Base-by-base conservation (phyloP, 2,888 invertebrate genomes). In the Escarpia spicata region DNA sequence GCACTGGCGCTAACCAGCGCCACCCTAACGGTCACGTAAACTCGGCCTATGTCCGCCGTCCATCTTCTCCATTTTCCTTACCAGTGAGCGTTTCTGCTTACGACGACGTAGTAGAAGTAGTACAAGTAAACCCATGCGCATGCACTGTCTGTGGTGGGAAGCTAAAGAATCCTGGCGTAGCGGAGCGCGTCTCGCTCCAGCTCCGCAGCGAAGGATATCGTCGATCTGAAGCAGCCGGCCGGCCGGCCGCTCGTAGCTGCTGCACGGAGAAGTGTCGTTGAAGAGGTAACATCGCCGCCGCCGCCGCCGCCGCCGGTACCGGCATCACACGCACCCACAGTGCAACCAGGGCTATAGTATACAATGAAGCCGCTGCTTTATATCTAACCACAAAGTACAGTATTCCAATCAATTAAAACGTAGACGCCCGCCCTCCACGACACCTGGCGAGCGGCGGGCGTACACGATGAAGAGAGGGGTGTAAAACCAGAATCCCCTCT, bases 91-190 rank as follows among this genome's bases (percentile, higher is more conserved):
- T 91, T 91, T 91, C 43, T 43, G 75, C 75, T 75, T 75, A 75
- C 75, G 75, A 75, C 75, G 75, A 19, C 15, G 75, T 75, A 75
- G 75, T 44, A 91, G 19, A 6, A 91, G 91, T 90, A 37, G 37
- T 91, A 91, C 43, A 44, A 91, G 43, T 91, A 91, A 43, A 44
- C 43, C 43, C 91, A 91, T 91, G 44, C 44, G 91, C 91, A 37
- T 43, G 43, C 91, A n/a, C 19, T 91, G 26, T 91, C 75, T 75
- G 75, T 19, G 75, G 75, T 75, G 75, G 75, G 75, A 75, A 26
- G 75, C 75, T 75, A 75, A n/a, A 75, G 75, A 75, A 26, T n/a
- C 75, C 19, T 6, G 19, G 26, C 75, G 75, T 75, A 75, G 75
- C 75, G 19, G 75, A 75, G 75, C 75, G 75, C n/a, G 26, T 15